Evolutionary conservation across 1,140 invertebrate species (phyloP), one percentile per base, ranked within the genome.

Genomic region (Calephelis nemesis): DNA sequence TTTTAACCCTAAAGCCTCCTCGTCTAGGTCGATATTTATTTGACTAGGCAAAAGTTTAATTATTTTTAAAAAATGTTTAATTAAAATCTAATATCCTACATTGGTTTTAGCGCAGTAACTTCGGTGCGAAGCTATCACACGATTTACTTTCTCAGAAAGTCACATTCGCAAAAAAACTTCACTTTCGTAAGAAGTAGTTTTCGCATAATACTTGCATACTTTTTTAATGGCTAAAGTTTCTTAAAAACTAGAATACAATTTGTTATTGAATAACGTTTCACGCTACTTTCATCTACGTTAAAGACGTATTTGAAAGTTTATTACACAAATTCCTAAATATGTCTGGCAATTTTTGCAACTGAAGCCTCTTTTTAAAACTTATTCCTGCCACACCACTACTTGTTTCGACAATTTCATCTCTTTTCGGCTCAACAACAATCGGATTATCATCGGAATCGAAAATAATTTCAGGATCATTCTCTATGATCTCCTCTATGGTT

Each of bases 401-500:
- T 8, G 63, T 13, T 1, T 68, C 49, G 15, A 74, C 15, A 10
- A 68, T 47, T 5, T 66, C 30, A 58, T 78, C 68, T 30, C 67
- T 74, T 52, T 73, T 73, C 6, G 69, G 75, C 52, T 86, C 84
- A 19, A 88, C 81, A 0, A 88, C 66, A 9, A 88, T 85, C 5
- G 84, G 84, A 66, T 85, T 84, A 67, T 90, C 81, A 30, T 90
- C 83, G 12, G 72, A 72, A 78, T 91, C 87, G 74, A 90, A 91
- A 64, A 90, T 90, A 11, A 91, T 90, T 71, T 91, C 88, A 7
- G 88, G 88, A 77, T 91, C 88, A 45, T 90, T 89, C 47, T 91
- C 89, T 13, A 91, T 91, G 7, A 88, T 89, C 47, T 88, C 85
- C 77, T 90, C 86, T 13, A 91, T 90, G 0, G 87, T 85, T 47